A percentile compares a stretch with the other conserved stretches of the same genome.
Conservation (phyloP, 2,888 invertebrate genomes). For the Megamerina dolium region DNA sequence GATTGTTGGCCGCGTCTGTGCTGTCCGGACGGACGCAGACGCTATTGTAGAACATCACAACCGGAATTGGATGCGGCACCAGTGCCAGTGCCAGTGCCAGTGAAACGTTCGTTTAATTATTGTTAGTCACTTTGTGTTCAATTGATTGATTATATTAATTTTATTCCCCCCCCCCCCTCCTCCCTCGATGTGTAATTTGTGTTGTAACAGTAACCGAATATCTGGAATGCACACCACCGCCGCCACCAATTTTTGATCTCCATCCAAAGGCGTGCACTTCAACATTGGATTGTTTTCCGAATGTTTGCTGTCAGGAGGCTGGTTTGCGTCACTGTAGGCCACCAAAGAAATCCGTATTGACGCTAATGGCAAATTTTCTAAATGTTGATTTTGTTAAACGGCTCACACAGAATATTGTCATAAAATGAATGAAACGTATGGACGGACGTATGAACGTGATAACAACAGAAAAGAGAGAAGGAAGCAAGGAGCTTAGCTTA, state of each 20-base stretch:
- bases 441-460: not conserved
- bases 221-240: conserved; percentile 65
- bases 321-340: conserved; percentile 67
- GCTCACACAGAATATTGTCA: conserved; percentile 47
- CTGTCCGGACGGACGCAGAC: conserved; percentile 63
- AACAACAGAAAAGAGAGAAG: not conserved
- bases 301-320: conserved; percentile 72
- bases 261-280: conserved; percentile 67
- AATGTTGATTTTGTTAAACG: conserved; percentile 47
- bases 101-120: conserved; percentile 58
- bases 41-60: conserved; percentile 66
- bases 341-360: conserved; percentile 64
- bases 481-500: conserved; percentile 9
- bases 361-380: conserved; percentile 56
- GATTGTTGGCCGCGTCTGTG: conserved; percentile 73
- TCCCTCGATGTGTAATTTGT: not conserved
- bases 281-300: conserved; percentile 71
- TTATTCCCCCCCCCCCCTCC: no score
- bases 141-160: conserved; percentile 36
- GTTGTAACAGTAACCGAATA: conserved; percentile 55
- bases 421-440: no score
- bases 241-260: conserved; percentile 62
- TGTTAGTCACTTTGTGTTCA: conserved; percentile 50
- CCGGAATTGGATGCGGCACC: conserved; percentile 58
- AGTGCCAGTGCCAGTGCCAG: conserved; percentile 59